Evolutionary conservation across 2,113 vertebrate genomes (phyloP).

Genomic region (Hemiprocne comata): DNA sequence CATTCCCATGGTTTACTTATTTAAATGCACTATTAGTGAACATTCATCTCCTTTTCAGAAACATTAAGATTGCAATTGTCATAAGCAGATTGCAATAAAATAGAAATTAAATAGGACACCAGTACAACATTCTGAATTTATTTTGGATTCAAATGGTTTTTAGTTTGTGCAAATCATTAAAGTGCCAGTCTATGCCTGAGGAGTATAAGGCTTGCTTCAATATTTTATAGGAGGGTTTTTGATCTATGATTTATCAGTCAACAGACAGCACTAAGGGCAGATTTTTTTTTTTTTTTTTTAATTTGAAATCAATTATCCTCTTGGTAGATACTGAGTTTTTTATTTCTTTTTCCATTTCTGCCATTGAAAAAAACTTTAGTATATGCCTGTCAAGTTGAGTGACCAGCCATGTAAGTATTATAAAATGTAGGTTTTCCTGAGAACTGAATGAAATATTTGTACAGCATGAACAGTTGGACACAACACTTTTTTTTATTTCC

Average conservation of each 20-base stretch:
- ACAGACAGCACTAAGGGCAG: slow-evolving; percentile 53
- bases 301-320: slow-evolving; percentile 70
- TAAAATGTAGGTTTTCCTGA: slow-evolving; percentile 39
- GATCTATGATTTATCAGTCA: slow-evolving; percentile 79
- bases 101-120: slow-evolving; percentile 44
- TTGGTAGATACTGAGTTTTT: neutral
- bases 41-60: neutral
- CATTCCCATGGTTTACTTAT: neutral
- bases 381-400: slow-evolving; percentile 56
- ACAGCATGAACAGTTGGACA: neutral
- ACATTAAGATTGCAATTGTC: neutral
- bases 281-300: neutral
- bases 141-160: slow-evolving; percentile 67
- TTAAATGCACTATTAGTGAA: neutral
- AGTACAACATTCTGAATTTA: slow-evolving; percentile 46
- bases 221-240: slow-evolving; percentile 78
- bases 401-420: neutral
- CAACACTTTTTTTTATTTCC: neutral
- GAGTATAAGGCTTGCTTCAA: slow-evolving; percentile 63
- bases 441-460: slow-evolving; percentile 7
- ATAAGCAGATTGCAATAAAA: slow-evolving; percentile 42
- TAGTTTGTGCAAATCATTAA: slow-evolving; percentile 69
- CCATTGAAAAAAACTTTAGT: neutral
- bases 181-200: slow-evolving; percentile 30
- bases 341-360: slow-evolving; percentile 38